phyloP scores from a whole-genome alignment of 2,888 invertebrate genomes.

The Bombylius discolor region DNA sequence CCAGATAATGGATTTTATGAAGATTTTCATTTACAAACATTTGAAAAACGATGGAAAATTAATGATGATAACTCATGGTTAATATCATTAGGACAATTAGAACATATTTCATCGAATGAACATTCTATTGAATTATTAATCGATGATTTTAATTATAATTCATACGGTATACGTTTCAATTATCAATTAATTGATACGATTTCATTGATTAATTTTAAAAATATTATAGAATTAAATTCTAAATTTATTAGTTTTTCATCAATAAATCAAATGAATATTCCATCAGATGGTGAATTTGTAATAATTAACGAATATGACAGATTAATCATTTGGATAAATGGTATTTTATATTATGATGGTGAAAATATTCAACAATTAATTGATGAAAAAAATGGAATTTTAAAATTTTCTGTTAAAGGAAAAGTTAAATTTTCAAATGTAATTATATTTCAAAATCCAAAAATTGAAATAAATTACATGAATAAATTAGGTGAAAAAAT shows the following conservation, averaged over 20 bases:
- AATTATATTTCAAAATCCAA: conserved; percentile 4
- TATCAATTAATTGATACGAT: not conserved
- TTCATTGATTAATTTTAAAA: not conserved
- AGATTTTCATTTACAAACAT: conserved; percentile 5
- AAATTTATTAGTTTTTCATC: too few relatives aligned
- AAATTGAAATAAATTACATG: not conserved
- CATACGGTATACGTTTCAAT: conserved; percentile 2
- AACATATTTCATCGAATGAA: not conserved
- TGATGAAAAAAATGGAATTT: too few relatives aligned
- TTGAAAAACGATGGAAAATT: conserved; percentile 5
- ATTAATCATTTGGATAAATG: conserved; percentile 7
- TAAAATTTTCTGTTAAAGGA: not conserved
- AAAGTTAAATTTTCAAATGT: not conserved
- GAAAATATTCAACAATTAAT: not conserved
- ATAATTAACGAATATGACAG: conserved; percentile 2
- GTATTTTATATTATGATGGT: conserved; percentile 1
- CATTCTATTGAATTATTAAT: not conserved
- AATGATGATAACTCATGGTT: not conserved
- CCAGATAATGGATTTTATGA: conserved; percentile 9
- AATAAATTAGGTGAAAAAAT: conserved; percentile 4
- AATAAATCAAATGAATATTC: not conserved
- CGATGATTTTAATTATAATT: not conserved
- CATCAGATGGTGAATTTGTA: conserved; percentile 2
- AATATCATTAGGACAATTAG: conserved; percentile 2
- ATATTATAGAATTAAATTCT: not conserved